Conservation (phyloP, 2,888 invertebrate species). For the Pandemis corylana region DNA sequence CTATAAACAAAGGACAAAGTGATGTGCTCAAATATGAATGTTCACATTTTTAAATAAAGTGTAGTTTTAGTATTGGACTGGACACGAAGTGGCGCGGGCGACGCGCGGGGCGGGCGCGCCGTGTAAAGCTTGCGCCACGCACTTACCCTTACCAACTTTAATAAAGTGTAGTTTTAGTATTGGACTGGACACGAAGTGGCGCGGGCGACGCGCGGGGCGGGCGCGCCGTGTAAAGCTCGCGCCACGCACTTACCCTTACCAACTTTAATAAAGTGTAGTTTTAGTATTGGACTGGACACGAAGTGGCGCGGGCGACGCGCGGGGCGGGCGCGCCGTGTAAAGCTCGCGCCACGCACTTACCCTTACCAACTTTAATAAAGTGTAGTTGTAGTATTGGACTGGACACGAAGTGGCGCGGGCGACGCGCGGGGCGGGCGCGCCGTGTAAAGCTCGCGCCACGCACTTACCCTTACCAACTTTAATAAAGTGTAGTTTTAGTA, state of each 20-base stretch:
- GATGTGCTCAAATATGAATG: constrained; percentile 34
- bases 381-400: no score
- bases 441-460: not conserved
- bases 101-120: not conserved
- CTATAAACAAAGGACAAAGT: constrained; percentile 38
- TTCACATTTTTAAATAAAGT: constrained; percentile 21
- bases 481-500: not conserved
- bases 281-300: no score
- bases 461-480: not conserved
- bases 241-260: not conserved
- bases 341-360: not conserved
- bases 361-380: no score
- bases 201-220: no score
- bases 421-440: no score
- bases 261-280: no score
- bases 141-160: not conserved
- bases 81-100: not conserved
- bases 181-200: no score
- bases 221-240: no score
- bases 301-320: no score
- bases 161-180: no score
- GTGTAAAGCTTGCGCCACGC: not conserved
- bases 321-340: no score
- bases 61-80: not conserved
- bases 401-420: no score